Evolutionary conservation across 2,797 vertebrate species (phyloP).

Genomic region (Gymnodraco acuticeps): DNA sequence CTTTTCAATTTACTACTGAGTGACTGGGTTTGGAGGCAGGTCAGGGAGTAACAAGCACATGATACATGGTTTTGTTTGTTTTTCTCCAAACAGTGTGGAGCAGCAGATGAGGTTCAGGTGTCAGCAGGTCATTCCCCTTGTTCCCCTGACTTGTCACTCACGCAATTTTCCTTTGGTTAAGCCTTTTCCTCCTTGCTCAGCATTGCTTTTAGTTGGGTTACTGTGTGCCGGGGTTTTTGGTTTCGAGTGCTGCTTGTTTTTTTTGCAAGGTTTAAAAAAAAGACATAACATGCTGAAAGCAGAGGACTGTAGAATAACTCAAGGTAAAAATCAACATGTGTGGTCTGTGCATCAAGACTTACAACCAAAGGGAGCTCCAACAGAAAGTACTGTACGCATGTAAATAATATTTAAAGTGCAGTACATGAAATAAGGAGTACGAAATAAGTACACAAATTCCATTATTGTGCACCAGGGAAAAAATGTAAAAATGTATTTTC

Average conservation of each 20-base stretch:
- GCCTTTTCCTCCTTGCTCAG: neutral
- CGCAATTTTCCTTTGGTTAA: neutral
- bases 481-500: slow-evolving; percentile 32
- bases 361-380: neutral
- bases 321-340: neutral
- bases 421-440: slow-evolving; percentile 19
- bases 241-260: neutral
- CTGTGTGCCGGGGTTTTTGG: neutral
- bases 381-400: slow-evolving; percentile 12
- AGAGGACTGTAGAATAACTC: neutral
- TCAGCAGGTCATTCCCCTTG: slow-evolving; percentile 17
- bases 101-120: slow-evolving; percentile 28
- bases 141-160: neutral
- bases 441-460: slow-evolving; percentile 20
- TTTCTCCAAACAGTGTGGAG: neutral
- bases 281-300: neutral
- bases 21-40: slow-evolving; percentile 12
- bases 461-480: slow-evolving; percentile 35
- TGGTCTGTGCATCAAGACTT: neutral
- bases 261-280: neutral
- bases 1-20: slow-evolving; percentile 9
- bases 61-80: slow-evolving; percentile 6
- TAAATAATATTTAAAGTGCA: slow-evolving; percentile 49
- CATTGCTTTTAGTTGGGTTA: neutral
- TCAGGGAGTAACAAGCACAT: slow-evolving; percentile 7